Evolutionary conservation across 2,888 invertebrate genomes (phyloP), one percentile per base, ranked within the genome.

Genomic region (Spicauda simplicius): DNA sequence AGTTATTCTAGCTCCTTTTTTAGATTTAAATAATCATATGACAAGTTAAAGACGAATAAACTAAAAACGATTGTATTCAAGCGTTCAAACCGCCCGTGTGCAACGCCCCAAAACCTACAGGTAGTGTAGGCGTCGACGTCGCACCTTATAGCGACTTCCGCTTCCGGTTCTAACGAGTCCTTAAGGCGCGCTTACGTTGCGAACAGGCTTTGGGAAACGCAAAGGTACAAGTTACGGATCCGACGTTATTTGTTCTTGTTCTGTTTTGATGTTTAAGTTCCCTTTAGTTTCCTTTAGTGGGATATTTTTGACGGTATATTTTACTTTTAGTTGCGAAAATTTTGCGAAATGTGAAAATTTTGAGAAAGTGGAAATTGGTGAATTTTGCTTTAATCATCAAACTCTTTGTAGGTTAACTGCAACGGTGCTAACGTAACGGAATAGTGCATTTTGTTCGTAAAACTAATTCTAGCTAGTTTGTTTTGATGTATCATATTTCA

Each of bases 101-200:
- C n/a, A 1, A 6, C 18, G 19, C 33, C 33, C 18, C 56, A 57
- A 57, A 55, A n/a, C 64, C 64, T 64, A 64, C 63, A 64, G 63
- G 55, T 56, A 50, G 56, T 19, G 55, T 12, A 64, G 57, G 50
- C 52, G 64, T 61, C 60, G 57, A 57, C 52, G 37, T 37, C 45
- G 33, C 63, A 57, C 50, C 50, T 58, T 41, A 57, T 30, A 30
- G 56, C 37, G 55, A 56, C 56, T 64, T 64, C 64, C 64, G 52
- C 6, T 41, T 57, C 64, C 62, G 62, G 53, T 45, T 52, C 52
- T 64, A 64, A 64, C 64, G 64, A 64, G 64, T 58, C 64, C 64
- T 50, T 52, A 37, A 57, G 64, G 64, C 33, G 64, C 19, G 64
- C 52, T 20, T 20, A 20, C 57, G 52, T n/a, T n/a, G 41, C 18